These are phyloP conservation scores for Camelus bactrianus DNA, from an alignment of 2,113 vertebrate species.

Conservation along the genomic window DNA sequence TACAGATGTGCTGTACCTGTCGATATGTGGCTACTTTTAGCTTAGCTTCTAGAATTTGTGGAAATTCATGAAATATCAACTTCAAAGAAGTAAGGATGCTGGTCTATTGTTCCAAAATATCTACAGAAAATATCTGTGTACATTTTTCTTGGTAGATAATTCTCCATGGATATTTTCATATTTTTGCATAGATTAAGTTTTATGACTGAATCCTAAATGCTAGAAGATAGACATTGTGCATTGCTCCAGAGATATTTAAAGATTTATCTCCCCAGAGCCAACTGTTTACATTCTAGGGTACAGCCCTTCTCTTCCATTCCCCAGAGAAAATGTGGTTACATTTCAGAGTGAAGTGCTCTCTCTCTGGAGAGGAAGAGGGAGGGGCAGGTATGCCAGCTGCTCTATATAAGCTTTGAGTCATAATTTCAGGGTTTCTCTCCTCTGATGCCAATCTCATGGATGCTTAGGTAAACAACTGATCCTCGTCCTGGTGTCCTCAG, in stretches of 20 bases:
- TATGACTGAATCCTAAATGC: not conserved
- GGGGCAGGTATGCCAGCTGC: not conserved
- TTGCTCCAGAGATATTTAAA: slow-evolving; percentile 20
- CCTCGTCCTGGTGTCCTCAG: not conserved
- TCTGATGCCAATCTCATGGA: not conserved
- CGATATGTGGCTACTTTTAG: not conserved
- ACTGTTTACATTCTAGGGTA: slow-evolving; percentile 5
- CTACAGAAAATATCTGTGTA: slow-evolving; percentile 3
- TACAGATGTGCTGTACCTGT: not conserved
- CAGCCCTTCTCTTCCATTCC: not conserved
- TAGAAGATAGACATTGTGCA: not conserved
- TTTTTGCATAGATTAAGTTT: not conserved
- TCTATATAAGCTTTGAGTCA: not conserved
- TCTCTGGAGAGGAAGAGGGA: not conserved
- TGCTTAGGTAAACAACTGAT: not conserved
- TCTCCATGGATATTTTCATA: slow-evolving; percentile 44
- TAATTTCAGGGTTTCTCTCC: not conserved
- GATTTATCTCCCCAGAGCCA: not conserved
- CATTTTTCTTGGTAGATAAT: not conserved
- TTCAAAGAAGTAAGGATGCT: not conserved
- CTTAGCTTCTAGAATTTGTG: slow-evolving; percentile 6
- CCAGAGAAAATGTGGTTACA: not conserved
- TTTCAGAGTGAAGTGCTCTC: not conserved
- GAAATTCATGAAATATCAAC: slow-evolving; percentile 40
- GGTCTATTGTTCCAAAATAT: not conserved